These are phyloP conservation scores for Crioceris asparagi DNA, from an alignment of 2,888 invertebrate species.

Conservation along the genomic window DNA sequence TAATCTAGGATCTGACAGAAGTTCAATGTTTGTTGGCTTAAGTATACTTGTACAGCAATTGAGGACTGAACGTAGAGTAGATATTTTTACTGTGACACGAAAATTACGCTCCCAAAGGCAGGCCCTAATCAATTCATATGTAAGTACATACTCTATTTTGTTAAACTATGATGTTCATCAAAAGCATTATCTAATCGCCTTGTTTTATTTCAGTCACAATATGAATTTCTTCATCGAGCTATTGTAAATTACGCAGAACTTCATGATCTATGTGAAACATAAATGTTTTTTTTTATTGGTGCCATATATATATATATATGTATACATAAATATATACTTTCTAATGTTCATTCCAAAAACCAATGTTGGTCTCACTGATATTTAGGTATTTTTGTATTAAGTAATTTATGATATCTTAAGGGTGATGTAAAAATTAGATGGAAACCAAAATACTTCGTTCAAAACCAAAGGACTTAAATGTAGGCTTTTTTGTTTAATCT, in stretches of 20 bases:
- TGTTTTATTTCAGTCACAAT: conserved; percentile 62
- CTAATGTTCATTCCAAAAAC: conserved; percentile 25
- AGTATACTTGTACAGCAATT: conserved; percentile 78
- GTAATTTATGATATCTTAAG: conserved; percentile 23
- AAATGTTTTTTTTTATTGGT: background rate
- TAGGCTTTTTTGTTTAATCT: conserved; percentile 15
- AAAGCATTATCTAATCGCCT: conserved; percentile 7
- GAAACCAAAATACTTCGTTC: conserved; percentile 18
- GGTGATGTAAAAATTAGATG: conserved; percentile 20
- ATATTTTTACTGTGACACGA: conserved; percentile 73
- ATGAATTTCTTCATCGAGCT: conserved; percentile 87
- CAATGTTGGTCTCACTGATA: conserved; percentile 23
- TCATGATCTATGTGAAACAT: conserved; percentile 59
- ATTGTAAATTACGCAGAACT: conserved; percentile 82
- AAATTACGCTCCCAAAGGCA: conserved; percentile 77
- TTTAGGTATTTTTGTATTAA: conserved; percentile 31
- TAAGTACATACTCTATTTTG: conserved; percentile 40
- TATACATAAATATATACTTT: conserved; percentile 1
- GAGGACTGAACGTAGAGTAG: conserved; percentile 72
- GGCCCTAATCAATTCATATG: conserved; percentile 73
- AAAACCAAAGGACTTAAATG: conserved; percentile 25
- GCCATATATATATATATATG: background rate
- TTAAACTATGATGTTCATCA: conserved; percentile 2
- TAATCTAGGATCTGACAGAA: conserved; percentile 77
- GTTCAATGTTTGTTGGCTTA: conserved; percentile 81